These are phyloP conservation scores for Drosophila niveifrons DNA, from an alignment of 2,888 invertebrate species.

Conservation along the genomic window DNA sequence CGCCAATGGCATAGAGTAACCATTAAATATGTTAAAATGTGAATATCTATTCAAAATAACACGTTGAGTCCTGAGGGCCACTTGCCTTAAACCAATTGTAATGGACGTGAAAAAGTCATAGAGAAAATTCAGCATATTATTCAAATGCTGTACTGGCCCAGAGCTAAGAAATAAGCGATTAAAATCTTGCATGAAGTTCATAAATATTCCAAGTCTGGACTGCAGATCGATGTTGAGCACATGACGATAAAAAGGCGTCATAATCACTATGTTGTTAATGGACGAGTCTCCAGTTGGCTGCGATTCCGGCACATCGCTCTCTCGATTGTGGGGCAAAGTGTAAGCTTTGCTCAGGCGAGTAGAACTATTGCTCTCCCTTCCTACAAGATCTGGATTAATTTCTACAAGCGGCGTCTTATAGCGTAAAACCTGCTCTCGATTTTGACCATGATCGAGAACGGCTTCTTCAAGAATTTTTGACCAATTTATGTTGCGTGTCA, in stretches of 20 bases:
- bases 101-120: not conserved
- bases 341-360: not conserved
- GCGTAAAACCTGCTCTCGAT: not conserved
- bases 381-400: not conserved
- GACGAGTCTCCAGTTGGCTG: not conserved
- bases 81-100: not conserved
- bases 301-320: not conserved
- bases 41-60: not conserved
- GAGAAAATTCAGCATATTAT: not conserved
- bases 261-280: not conserved
- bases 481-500: not conserved
- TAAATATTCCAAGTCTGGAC: not conserved
- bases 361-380: not conserved
- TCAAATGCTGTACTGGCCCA: not conserved
- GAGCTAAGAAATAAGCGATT: not conserved
- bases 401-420: not conserved
- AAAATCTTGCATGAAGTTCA: not conserved
- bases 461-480: not conserved
- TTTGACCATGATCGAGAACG: not conserved
- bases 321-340: conserved; percentile 13
- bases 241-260: not conserved
- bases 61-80: not conserved
- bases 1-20: not conserved
- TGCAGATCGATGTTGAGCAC: not conserved
- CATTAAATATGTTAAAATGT: not conserved